phyloP scores from a whole-genome alignment of 2,113 vertebrate genomes.

The Lathamus discolor region DNA sequence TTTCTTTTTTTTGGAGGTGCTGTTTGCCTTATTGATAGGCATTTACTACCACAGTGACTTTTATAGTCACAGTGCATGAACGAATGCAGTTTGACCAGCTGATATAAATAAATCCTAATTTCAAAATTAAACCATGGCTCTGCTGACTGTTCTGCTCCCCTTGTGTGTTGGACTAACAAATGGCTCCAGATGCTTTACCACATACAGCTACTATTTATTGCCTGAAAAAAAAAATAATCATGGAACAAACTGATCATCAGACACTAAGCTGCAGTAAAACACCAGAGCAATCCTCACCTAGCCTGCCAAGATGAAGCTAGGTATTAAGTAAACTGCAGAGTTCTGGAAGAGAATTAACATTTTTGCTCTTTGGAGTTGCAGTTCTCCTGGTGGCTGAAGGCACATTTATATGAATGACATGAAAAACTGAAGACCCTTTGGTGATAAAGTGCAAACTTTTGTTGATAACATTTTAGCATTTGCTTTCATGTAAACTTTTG shows the following conservation, averaged over 20 bases:
- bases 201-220: not conserved
- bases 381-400: not conserved
- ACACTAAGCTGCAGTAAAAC: not conserved
- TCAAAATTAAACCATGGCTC: not conserved
- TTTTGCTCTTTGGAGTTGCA: not conserved
- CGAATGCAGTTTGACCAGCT: not conserved
- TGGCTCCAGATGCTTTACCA: constrained; percentile 27
- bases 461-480: not conserved
- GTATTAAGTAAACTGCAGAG: not conserved
- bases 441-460: not conserved
- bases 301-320: not conserved
- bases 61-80: not conserved
- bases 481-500: not conserved
- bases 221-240: not conserved
- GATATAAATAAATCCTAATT: not conserved
- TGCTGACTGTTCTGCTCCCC: not conserved
- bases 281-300: not conserved
- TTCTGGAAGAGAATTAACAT: not conserved
- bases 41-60: not conserved
- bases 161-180: not conserved
- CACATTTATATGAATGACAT: not conserved
- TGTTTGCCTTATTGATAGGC: not conserved
- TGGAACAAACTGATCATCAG: constrained; percentile 1
- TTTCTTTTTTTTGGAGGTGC: not conserved
- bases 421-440: not conserved